Conservation (phyloP, 2,797 vertebrate species). For the Artibeus jamaicensis region DNA sequence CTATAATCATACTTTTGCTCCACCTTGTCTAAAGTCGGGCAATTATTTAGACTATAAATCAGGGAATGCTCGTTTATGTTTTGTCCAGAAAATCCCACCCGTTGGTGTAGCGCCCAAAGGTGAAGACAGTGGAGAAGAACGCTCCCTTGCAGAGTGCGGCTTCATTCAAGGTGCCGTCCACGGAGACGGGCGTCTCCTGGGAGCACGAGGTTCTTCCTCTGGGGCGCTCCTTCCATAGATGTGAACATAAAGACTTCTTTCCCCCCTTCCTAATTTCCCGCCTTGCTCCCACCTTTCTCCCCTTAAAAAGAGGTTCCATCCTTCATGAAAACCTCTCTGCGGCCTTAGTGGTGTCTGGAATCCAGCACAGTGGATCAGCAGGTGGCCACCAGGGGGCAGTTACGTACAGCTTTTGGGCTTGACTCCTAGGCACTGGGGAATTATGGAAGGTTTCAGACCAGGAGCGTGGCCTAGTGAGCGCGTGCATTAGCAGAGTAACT, state of each 20-base stretch:
- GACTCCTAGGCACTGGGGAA: background rate
- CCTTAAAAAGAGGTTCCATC: background rate
- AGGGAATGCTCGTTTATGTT: background rate
- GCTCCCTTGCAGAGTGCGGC: background rate
- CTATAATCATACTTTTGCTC: background rate
- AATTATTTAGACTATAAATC: background rate
- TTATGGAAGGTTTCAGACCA: constrained; percentile 22
- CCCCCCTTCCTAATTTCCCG: background rate
- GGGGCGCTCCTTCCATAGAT: background rate
- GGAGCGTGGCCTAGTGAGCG: background rate
- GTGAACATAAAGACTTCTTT: background rate
- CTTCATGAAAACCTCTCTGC: background rate
- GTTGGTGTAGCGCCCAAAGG: background rate
- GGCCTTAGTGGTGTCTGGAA: background rate
- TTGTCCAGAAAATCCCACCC: constrained; percentile 17
- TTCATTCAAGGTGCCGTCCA: background rate
- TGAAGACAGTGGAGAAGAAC: background rate
- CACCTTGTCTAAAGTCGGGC: background rate
- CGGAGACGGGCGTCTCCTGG: background rate
- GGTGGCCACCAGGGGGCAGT: constrained; percentile 58
- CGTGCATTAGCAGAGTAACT: background rate
- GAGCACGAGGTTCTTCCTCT: background rate
- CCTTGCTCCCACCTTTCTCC: background rate
- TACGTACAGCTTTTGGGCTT: constrained; percentile 41
- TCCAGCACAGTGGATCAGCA: background rate